A percentile compares a stretch with the other conserved stretches of the same genome.
These are phyloP conservation scores for Drosophila pectinifera DNA, from an alignment of 1,140 invertebrate species.

Conservation along the genomic window DNA sequence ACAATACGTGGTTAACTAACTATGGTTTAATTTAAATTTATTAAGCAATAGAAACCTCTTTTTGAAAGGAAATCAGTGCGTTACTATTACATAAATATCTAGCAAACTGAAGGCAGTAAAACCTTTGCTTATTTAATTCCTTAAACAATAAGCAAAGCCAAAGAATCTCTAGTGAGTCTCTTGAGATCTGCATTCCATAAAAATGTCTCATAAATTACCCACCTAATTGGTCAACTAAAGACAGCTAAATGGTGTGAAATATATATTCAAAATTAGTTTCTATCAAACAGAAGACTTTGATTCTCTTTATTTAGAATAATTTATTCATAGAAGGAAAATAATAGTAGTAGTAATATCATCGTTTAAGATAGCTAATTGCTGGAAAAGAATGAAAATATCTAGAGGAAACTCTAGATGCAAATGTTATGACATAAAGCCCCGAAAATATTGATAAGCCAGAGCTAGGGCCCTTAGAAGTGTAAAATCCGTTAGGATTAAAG, in stretches of 20 bases:
- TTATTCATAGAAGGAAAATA: slow-evolving; percentile 21
- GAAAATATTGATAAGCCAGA: slow-evolving; percentile 48
- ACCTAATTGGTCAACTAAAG: not conserved
- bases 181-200: not conserved
- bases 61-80: not conserved
- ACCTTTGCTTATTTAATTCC: no score
- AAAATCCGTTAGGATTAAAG: slow-evolving; percentile 53
- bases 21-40: not conserved
- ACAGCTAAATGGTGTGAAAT: not conserved
- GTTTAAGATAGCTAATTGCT: slow-evolving; percentile 42
- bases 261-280: not conserved
- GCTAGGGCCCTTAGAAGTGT: slow-evolving; percentile 25
- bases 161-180: not conserved
- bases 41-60: not conserved
- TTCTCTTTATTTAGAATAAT: slow-evolving; percentile 3
- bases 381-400: slow-evolving; percentile 6
- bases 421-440: slow-evolving; percentile 28
- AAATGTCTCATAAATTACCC: slow-evolving; percentile 6
- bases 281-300: not conserved
- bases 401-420: slow-evolving; percentile 32
- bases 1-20: not conserved
- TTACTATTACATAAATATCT: not conserved
- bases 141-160: not conserved
- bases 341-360: slow-evolving; percentile 22
- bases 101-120: not conserved